These are phyloP conservation scores for Leptinotarsa defecta DNA, from an alignment of 1,140 invertebrate species.

Conservation along the genomic window DNA sequence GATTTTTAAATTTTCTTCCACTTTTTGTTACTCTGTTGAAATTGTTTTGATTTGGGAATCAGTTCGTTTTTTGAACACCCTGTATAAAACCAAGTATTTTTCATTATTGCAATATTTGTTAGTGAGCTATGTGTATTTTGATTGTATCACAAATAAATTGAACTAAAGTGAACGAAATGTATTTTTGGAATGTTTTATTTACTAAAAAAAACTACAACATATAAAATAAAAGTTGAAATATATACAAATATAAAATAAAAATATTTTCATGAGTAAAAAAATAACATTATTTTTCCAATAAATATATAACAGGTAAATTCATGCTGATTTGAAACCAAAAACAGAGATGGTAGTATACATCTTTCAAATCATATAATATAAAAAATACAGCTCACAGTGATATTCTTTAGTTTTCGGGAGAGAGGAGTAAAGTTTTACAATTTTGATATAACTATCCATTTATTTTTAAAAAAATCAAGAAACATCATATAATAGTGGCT, in stretches of 20 bases:
- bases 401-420: no score
- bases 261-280: not conserved
- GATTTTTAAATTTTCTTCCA: conserved; percentile 4
- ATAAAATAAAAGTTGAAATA: not conserved
- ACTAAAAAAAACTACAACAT: not conserved
- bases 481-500: no score
- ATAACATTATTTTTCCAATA: not conserved
- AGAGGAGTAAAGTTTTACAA: no score
- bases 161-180: conserved; percentile 20
- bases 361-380: no score
- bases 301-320: conserved; percentile 3
- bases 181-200: conserved; percentile 16
- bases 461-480: no score
- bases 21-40: conserved; percentile 18
- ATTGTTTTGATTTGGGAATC: conserved; percentile 24
- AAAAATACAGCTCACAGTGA: no score
- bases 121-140: conserved; percentile 53
- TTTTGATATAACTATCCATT: no score
- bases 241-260: conserved; percentile 8
- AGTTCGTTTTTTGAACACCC: conserved; percentile 18
- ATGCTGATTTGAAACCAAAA: not conserved
- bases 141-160: conserved; percentile 50
- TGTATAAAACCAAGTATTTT: conserved; percentile 37
- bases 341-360: no score
- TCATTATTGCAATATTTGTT: conserved; percentile 50